Percentiles rank a stretch among this genome's conserved stretches.
phyloP scores from a whole-genome alignment of 2,888 invertebrate species.

The Thereva nobilitata region DNA sequence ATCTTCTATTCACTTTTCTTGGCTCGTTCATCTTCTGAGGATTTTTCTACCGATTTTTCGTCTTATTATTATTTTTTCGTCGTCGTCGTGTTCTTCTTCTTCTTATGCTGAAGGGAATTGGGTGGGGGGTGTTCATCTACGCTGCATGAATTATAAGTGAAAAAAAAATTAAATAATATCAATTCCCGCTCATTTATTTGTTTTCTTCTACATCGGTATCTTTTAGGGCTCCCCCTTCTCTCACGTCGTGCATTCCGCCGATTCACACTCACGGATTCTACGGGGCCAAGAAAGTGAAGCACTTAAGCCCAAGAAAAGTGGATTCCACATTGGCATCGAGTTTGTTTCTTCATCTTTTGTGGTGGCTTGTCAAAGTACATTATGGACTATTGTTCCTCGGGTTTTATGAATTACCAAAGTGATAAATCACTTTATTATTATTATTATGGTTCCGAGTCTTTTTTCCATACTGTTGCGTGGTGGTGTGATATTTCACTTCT shows the following conservation, averaged over 20 bases:
- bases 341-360: slow-evolving; percentile 46
- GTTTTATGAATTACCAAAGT: slow-evolving; percentile 48
- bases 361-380: slow-evolving; percentile 48
- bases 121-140: not conserved
- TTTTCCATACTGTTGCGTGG: slow-evolving; percentile 1
- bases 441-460: not conserved
- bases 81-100: not conserved
- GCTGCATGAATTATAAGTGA: slow-evolving; percentile 28
- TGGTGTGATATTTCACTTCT: slow-evolving; percentile 25
- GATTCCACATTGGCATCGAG: slow-evolving; percentile 26
- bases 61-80: slow-evolving; percentile 10
- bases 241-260: slow-evolving; percentile 2
- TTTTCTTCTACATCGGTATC: slow-evolving; percentile 16
- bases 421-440: slow-evolving; percentile 47
- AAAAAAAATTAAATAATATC: slow-evolving; percentile 37
- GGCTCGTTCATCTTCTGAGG: slow-evolving; percentile 19
- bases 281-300: slow-evolving; percentile 9
- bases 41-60: not conserved
- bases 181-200: slow-evolving; percentile 32
- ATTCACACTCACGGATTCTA: slow-evolving; percentile 10
- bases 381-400: slow-evolving; percentile 46
- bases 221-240: slow-evolving; percentile 1
- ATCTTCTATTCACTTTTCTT: slow-evolving; percentile 11
- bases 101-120: not conserved
- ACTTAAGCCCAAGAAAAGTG: slow-evolving; percentile 8